Evolutionary conservation across 2,888 invertebrate genomes (phyloP), one percentile per base, ranked within the genome.

Genomic region (Ormyrus thymus): DNA sequence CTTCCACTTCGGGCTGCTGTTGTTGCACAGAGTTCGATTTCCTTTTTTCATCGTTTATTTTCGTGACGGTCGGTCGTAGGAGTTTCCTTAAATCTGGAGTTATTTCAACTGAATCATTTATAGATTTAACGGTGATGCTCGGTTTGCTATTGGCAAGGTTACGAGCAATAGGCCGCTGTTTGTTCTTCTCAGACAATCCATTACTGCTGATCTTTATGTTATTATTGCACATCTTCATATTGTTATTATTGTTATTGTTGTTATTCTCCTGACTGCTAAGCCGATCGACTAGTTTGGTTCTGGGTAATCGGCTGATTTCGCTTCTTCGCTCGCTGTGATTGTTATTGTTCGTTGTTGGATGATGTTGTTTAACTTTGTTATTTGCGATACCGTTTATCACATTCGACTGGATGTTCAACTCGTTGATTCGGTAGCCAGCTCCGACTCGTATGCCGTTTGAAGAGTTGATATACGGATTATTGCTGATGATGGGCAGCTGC

Each of bases 1-100:
- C 93, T 82, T 93, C 92, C 13, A 91, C 91, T 48, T 92, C 92
- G 70, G 86, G 86, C 8, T 76, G 75, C 6, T 50, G 69, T n/a
- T 70, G 58, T 13, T 48, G 50, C 2, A 15, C 51, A 6, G 50
- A 7, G 43, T 79, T 83, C 9, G 83, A 82, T n/a, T 84, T 85
- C 4, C 82, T 81, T 48, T 74, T 85, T 1, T 84, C 86, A 8
- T 83, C 83, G 4, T 79, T 83, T 11, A 82, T 85, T 10, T 83
- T 84, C 0, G 83, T 81, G 8, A 85, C 81, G 0, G 86, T 85
- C 0, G 88, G 88, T 56, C 86, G 85, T 50, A 87, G 77, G 1
- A 87, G 73, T 29, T 85, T 85, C 55, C 87, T 82, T 0, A 87
- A 84, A 75, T 88, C 86, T 1, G 84, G 81, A 13, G 86, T 82